Evolutionary conservation across 2,113 vertebrate genomes (phyloP), one percentile per base, ranked within the genome.

Genomic region (Chunga burmeisteri): DNA sequence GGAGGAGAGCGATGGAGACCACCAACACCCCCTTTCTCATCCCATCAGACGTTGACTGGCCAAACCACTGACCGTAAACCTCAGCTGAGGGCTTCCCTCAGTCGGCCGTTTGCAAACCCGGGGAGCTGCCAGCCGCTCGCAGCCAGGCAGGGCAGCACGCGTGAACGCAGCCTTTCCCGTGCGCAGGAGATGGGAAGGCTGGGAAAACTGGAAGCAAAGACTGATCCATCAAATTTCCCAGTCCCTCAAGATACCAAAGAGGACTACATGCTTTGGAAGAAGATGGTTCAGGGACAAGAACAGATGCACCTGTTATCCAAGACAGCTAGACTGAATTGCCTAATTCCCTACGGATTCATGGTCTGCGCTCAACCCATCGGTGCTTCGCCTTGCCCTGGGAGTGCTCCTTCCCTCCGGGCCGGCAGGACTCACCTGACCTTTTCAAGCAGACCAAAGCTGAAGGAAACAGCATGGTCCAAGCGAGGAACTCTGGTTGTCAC

Each of bases 11-110:
- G 15, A 58, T 17, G 58, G 38, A 11, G 23, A 29, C 13, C n/a
- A 18, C 55, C 55, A 36, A 42, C 44, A 10, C 2, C 9, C 29
- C 27, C 12, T 9, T 50, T 36, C 49, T 13, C 49, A 17, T 2
- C 53, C 68, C 44, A 6, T 3, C 21, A 23, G 68, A 16, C 2
- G 0, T 2, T 16, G 22, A 0, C n/a, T 6, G 3, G 5, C 4
- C 40, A 26, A 40, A 23, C 4, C 32, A 6, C 22, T 6, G 63
- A 16, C 14, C 2, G 0, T 9, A 26, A 59, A 17, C 8, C 40
- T 7, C 70, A 26, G 52, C 49, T 2, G 38, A 44, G 62, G n/a
- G 52, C 47, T 74, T 6, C 61, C 42, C 63, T 9, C 2, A 2
- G 46, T 4, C 2, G 1, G 23, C 18, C 16, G 14, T 3, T 9